phyloP scores from a whole-genome alignment of 1,140 invertebrate species.

The Papilio glaucus region DNA sequence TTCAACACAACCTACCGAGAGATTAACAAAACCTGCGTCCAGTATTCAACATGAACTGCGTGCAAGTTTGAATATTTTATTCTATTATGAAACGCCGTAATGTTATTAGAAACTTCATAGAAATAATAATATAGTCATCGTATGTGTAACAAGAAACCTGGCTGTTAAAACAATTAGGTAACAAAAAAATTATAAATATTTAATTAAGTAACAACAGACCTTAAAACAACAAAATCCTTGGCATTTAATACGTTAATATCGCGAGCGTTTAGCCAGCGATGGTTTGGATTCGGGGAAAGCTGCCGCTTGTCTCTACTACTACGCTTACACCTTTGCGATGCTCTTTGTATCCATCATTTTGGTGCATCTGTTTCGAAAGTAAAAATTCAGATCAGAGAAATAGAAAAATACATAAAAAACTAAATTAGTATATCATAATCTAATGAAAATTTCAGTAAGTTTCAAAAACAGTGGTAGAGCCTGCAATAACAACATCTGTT shows the following conservation, averaged over 20 bases:
- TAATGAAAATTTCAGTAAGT: no score
- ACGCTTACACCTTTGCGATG: slow-evolving; percentile 72
- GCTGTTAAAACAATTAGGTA: slow-evolving; percentile 18
- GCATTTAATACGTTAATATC: neutral
- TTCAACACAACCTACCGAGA: no score
- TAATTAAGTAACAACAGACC: slow-evolving; percentile 1
- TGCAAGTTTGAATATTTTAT: neutral
- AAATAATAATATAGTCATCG: neutral
- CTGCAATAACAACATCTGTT: no score
- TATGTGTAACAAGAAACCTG: neutral
- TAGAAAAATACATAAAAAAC: no score
- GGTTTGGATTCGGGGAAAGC: slow-evolving; percentile 16
- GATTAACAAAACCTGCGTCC: no score
- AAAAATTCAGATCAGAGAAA: slow-evolving; percentile 19
- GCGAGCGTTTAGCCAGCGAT: slow-evolving; percentile 21
- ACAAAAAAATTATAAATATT: slow-evolving; percentile 12
- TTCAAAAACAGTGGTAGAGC: no score
- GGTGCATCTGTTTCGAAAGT: slow-evolving; percentile 63
- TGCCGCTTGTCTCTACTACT: neutral
- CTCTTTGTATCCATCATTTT: slow-evolving; percentile 71
- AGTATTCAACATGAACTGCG: slow-evolving; percentile 17
- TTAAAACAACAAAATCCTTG: slow-evolving; percentile 20
- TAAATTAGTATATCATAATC: no score
- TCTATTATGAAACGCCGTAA: no score
- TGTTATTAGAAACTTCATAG: neutral